phyloP scores from a whole-genome alignment of 1,140 invertebrate genomes.

The Gryon sp. region DNA sequence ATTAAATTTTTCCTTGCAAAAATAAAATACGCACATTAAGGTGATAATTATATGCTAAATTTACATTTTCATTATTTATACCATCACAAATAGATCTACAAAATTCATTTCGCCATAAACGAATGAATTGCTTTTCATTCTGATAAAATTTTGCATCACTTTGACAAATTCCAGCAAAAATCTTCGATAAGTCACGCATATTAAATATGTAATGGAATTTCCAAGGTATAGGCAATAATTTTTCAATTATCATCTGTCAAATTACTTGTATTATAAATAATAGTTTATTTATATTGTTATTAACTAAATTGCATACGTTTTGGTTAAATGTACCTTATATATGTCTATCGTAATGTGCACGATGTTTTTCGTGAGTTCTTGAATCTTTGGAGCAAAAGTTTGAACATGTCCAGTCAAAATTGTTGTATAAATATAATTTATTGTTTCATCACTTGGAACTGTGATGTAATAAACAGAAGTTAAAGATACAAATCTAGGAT shows the following conservation, averaged over 20 bases:
- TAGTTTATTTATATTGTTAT: too few species aligned
- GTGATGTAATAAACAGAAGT: slow-evolving; percentile 93
- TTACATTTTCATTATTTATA: slow-evolving; percentile 84
- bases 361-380: slow-evolving; percentile 83
- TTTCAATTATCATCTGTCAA: too few species aligned
- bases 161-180: slow-evolving; percentile 88
- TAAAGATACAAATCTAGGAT: slow-evolving; percentile 93
- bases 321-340: slow-evolving; percentile 90
- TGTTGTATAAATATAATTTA: slow-evolving; percentile 90
- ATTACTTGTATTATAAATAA: too few species aligned
- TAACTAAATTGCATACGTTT: too few species aligned
- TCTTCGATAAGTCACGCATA: slow-evolving; percentile 91
- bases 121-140: slow-evolving; percentile 85
- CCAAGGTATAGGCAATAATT: slow-evolving; percentile 82
- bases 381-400: slow-evolving; percentile 84
- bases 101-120: slow-evolving; percentile 95
- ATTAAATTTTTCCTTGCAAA: too few species aligned
- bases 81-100: slow-evolving; percentile 91
- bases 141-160: slow-evolving; percentile 85
- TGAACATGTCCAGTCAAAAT: slow-evolving; percentile 90
- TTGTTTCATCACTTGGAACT: slow-evolving; percentile 87
- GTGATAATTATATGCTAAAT: too few species aligned
- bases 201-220: slow-evolving; percentile 98
- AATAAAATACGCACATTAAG: too few species aligned
- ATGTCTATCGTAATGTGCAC: slow-evolving; percentile 89